Evolutionary conservation across 2,888 invertebrate genomes (phyloP), one percentile per base, ranked within the genome.

Genomic region (Acanthococcus lagerstroemiae): DNA sequence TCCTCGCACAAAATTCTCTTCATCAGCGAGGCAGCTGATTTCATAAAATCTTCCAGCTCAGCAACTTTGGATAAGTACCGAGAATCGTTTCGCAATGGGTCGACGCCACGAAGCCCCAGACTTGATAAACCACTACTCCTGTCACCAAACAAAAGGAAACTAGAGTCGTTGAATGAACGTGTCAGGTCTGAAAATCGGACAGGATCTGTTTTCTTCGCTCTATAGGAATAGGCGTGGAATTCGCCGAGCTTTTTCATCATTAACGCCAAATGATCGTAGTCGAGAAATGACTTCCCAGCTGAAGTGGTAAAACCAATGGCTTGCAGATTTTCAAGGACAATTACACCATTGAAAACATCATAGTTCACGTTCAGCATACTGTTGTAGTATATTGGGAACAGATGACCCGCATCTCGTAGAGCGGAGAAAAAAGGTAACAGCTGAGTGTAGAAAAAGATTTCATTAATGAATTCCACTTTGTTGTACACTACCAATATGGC

Each of bases 171-270:
- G 21, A 57, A 57, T 9, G 7, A 15, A 21, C 21, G n/a, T 6
- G 45, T 24, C 45, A 37, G 19, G 15, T 9, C 7, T 6, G 12
- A 6, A 21, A 57, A 57, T 30, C 15, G 37, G 9, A 17, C 57
- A 5, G 37, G 19, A 15, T 24, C 19, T 26, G 7, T 19, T 46
- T 19, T 22, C 25, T 45, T 46, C 5, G 48, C 48, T 48, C 17
- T 7, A 48, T 60, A 60, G 7, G 60, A 60, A 24, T n/a, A 48
- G 3, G 48, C 60, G 46, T 60, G 60, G 22, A 60, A 60, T 26
- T 21, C 6, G 17, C 60, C 60, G 4, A 60, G 48, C 19, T 25
- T 48, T n/a, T 22, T 19, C 4, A 60, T 19, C 60, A 48, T 48
- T 24, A 60, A 25, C n/a, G 46, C 9, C 21, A 60, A 26, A 46